Percentiles rank a stretch among this genome's conserved stretches.
phyloP scores from a whole-genome alignment of 2,888 invertebrate species.

The Acronicta alni region DNA sequence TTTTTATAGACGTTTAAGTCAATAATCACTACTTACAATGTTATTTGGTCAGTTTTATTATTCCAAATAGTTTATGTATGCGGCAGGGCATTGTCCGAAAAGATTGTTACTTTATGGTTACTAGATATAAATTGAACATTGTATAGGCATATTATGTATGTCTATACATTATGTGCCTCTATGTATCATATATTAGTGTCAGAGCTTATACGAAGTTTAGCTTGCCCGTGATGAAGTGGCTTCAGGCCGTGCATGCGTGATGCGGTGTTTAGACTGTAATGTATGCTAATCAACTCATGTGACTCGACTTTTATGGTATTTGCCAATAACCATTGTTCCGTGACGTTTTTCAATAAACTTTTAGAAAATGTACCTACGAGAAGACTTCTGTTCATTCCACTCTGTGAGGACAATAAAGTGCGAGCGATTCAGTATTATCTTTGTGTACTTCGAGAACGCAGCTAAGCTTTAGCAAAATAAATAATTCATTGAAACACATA shows the following conservation, averaged over 20 bases:
- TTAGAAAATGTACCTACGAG: constrained; percentile 4
- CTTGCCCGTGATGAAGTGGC: constrained; percentile 62
- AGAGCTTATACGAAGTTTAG: constrained; percentile 33
- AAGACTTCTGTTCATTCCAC: background rate
- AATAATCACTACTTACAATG: constrained; percentile 23
- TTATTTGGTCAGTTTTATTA: constrained; percentile 27
- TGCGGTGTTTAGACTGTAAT: constrained; percentile 60
- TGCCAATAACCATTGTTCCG: constrained; percentile 18
- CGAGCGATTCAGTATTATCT: constrained; percentile 15
- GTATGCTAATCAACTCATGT: constrained; percentile 58
- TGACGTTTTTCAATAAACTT: constrained; percentile 13
- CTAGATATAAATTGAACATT: constrained; percentile 36
- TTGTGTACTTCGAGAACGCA: constrained; percentile 8
- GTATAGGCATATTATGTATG: constrained; percentile 8
- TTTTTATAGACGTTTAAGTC: constrained; percentile 33
- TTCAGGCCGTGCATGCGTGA: constrained; percentile 68
- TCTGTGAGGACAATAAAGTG: background rate
- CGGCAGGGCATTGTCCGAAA: constrained; percentile 22
- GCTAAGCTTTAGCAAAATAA: constrained; percentile 31
- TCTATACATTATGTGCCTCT: constrained; percentile 24
- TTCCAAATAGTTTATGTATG: constrained; percentile 20
- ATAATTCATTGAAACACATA: constrained; percentile 43
- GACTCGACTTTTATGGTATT: constrained; percentile 45
- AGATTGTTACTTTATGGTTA: constrained; percentile 32
- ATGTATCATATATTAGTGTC: constrained; percentile 46